Conservation (phyloP, 2,797 vertebrate species). For the Melanotaenia boesemani region DNA sequence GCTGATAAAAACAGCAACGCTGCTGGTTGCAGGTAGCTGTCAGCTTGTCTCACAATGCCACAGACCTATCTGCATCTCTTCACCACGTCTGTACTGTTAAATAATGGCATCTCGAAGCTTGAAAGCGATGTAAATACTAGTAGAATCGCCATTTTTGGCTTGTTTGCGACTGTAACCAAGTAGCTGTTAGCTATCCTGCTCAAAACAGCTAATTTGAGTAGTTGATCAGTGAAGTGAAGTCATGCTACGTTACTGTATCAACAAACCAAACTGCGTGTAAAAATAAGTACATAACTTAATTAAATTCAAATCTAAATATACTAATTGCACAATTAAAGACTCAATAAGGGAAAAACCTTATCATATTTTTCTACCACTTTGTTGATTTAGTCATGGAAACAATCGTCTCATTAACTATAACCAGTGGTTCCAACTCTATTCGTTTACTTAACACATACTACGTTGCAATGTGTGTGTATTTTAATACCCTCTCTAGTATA, state of each 20-base stretch:
- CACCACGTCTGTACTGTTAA: neutral
- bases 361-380: neutral
- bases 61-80: neutral
- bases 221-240: neutral
- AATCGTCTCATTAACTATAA: neutral
- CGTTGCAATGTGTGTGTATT: neutral
- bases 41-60: slow-evolving; percentile 44
- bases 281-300: neutral
- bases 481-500: neutral
- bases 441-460: neutral
- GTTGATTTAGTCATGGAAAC: neutral
- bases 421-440: too few relatives aligned
- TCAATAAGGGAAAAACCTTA: too few relatives aligned
- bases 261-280: neutral
- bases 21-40: slow-evolving; percentile 50
- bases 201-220: slow-evolving; percentile 33
- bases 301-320: neutral
- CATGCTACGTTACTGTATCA: neutral
- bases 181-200: slow-evolving; percentile 36
- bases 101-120: neutral
- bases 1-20: slow-evolving; percentile 53
- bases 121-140: accelerated
- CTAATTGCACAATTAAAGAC: neutral
- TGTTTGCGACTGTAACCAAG: neutral
- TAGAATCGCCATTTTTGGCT: neutral